Conservation (phyloP, 1,140 invertebrate species). For the Acromyrmex charruanus region DNA sequence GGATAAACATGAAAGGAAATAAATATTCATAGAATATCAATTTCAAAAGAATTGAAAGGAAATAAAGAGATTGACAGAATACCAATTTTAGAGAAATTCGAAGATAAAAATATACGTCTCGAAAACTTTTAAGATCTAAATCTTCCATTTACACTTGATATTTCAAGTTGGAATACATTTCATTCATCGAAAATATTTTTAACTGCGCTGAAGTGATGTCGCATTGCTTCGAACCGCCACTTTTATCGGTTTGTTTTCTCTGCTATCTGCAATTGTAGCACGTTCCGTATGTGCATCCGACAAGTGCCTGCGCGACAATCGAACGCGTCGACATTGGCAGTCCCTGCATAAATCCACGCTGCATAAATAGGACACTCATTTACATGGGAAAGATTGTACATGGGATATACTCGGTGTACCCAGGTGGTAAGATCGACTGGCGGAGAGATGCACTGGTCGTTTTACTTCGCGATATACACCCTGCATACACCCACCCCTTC, state of each 20-base stretch:
- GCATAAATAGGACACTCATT: conserved; percentile 66
- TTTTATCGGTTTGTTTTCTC: conserved; percentile 20
- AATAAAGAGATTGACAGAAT: too few relatives aligned
- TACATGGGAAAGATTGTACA: conserved; percentile 68
- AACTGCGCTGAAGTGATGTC: neutral
- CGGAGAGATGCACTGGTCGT: neutral
- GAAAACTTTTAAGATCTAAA: neutral
- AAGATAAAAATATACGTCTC: neutral
- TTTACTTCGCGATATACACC: neutral
- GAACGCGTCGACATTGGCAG: conserved; percentile 71
- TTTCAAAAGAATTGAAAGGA: neutral
- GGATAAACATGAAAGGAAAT: too few relatives aligned
- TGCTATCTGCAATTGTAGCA: conserved; percentile 23
- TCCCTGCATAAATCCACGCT: conserved; percentile 73
- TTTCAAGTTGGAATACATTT: neutral
- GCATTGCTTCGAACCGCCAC: neutral
- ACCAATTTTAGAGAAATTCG: neutral
- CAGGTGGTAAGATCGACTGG: neutral
- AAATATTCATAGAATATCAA: neutral
- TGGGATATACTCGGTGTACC: conserved; percentile 65
- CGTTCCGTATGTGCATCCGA: conserved; percentile 6
- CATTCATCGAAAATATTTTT: neutral
- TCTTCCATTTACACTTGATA: neutral
- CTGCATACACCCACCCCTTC: neutral
- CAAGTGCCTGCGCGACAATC: conserved; percentile 59